phyloP scores from a whole-genome alignment of 2,888 invertebrate genomes.

The Hydropsyche betteni region DNA sequence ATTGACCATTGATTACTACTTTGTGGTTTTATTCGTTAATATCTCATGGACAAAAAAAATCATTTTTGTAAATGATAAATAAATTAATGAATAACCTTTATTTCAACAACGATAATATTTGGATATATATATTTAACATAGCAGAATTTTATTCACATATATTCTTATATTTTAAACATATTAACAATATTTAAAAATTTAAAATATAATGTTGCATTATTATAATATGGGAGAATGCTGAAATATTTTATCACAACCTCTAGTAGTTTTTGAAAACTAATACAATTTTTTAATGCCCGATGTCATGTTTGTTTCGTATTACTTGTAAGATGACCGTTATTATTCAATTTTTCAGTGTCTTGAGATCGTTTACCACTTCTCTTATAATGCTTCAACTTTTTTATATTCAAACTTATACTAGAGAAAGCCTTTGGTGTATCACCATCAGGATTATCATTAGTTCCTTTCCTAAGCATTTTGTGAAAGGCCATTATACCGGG shows the following conservation, averaged over 20 bases:
- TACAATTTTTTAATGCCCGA: too few species aligned
- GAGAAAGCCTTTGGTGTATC: conserved; percentile 43
- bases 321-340: neutral
- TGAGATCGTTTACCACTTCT: conserved; percentile 36
- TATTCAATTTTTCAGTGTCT: conserved; percentile 4
- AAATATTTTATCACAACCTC: too few species aligned
- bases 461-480: conserved; percentile 45
- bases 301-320: too few species aligned
- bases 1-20: too few species aligned
- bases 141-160: neutral
- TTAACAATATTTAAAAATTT: too few species aligned
- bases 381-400: conserved; percentile 47
- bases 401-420: conserved; percentile 43
- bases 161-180: neutral
- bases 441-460: conserved; percentile 32
- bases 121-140: neutral
- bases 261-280: too few species aligned
- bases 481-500: conserved; percentile 49
- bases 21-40: neutral
- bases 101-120: neutral
- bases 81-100: too few species aligned
- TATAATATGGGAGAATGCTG: too few species aligned
- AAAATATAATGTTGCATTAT: too few species aligned
- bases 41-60: too few species aligned
- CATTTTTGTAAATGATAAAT: too few species aligned